phyloP scores from a whole-genome alignment of 2,113 vertebrate genomes.

The Chamaetylas fuelleborni region DNA sequence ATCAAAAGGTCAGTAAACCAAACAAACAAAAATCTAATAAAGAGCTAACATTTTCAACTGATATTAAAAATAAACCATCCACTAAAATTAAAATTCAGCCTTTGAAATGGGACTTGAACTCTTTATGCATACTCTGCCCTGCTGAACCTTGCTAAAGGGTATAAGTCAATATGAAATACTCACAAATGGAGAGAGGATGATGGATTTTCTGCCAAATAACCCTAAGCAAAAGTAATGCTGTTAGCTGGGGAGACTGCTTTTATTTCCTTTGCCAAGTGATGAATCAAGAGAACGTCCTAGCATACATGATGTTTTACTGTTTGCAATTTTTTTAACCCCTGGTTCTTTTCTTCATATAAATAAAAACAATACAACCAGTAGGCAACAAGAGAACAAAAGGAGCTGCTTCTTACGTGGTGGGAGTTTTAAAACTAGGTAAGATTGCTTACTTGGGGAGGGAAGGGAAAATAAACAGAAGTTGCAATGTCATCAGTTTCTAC shows the following conservation, averaged over 20 bases:
- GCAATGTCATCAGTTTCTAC: neutral
- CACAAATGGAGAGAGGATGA: conserved; percentile 32
- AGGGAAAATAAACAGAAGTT: neutral
- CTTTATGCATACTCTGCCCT: neutral
- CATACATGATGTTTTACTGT: neutral
- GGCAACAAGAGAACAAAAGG: conserved; percentile 4
- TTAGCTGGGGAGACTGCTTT: neutral
- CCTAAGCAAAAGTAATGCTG: neutral
- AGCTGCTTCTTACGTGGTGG: neutral
- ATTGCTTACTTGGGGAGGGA: neutral
- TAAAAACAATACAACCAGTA: neutral
- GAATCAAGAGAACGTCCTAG: conserved; percentile 3
- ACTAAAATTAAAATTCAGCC: conserved; percentile 43
- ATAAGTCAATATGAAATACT: conserved; percentile 27
- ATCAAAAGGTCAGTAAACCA: conserved; percentile 6
- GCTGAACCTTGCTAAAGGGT: conserved; percentile 36
- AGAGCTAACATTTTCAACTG: conserved; percentile 7
- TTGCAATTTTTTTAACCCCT: neutral
- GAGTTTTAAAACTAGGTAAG: neutral
- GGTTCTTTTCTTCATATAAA: neutral
- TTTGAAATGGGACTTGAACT: conserved; percentile 39
- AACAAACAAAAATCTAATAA: conserved; percentile 12
- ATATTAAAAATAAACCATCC: conserved; percentile 32
- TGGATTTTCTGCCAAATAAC: conserved; percentile 58
- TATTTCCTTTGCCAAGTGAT: conserved; percentile 38